Percentiles rank a stretch among this genome's conserved stretches.
Evolutionary conservation across 2,113 vertebrate species (phyloP).

Genomic region (Muscicapa adusta): DNA sequence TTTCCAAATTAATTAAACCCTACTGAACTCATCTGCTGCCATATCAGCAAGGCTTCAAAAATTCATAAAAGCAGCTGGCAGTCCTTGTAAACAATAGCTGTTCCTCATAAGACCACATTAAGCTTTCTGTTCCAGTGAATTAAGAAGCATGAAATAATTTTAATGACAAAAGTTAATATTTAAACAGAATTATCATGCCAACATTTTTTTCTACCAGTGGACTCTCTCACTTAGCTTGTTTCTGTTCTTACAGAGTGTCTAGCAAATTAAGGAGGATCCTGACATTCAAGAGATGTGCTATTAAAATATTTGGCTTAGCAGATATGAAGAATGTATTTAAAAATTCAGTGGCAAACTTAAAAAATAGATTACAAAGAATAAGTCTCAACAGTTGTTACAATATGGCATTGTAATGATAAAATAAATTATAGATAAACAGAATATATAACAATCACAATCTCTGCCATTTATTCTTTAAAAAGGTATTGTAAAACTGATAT

Average conservation of each 20-base stretch:
- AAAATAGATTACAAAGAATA: neutral
- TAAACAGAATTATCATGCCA: neutral
- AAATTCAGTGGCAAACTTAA: neutral
- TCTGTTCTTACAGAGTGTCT: neutral
- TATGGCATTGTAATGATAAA: neutral
- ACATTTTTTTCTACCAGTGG: neutral
- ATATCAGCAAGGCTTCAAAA: neutral
- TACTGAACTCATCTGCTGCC: neutral
- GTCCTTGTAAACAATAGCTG: neutral
- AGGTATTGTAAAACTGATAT: neutral
- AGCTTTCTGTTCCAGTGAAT: neutral
- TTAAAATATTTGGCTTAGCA: neutral
- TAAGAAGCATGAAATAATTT: neutral
- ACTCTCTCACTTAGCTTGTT: neutral
- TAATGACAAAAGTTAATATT: neutral
- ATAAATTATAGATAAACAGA: neutral
- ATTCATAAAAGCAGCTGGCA: neutral
- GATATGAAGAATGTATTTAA: neutral
- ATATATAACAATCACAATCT: neutral
- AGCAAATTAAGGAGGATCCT: neutral
- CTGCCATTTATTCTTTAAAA: neutral
- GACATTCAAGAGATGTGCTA: neutral
- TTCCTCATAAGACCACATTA: neutral
- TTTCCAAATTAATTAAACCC: conserved; percentile 1
- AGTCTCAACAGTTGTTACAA: neutral